Evolutionary conservation across 2,888 invertebrate species (phyloP), one percentile per base, ranked within the genome.

Genomic region (Aphidius colemani): DNA sequence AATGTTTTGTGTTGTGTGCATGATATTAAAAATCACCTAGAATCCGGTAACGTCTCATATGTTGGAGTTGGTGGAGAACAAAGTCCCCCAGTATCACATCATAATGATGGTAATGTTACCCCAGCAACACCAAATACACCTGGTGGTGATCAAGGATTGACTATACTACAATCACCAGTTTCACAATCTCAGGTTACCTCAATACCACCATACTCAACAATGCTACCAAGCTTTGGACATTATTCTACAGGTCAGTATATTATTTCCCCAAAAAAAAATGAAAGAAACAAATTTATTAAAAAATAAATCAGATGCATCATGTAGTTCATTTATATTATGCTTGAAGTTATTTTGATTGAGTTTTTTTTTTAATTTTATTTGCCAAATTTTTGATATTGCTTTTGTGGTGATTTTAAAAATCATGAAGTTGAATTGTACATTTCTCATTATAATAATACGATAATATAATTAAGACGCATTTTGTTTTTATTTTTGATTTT

Each of bases 161-260:
- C 84, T 74, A 86, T 89, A 68, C 84, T 90, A 69, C 88, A 89
- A 77, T 86, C 89, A 53, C 86, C 86, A 71, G 85, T 84, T 69
- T 84, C 83, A 74, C 82, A 84, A 74, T 75, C 79, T 71, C 80
- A 80, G 73, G 78, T 81, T 74, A 79, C 80, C 67, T 77, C 82
- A 65, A 83, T 85, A 70, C 85, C 86, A 68, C 86, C 86, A 72
- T 87, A 88, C 75, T 85, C 88, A 66, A 85, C 88, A 73, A 87
- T 88, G 86, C 84, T 89, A 73, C 89, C 89, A 68, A 88, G 88
- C 84, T 89, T 89, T 80, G 88, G 88, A 83, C 86, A 86, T 73
- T 90, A 89, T 79, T 85, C 89, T 66, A 84, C 89, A 87, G 89
- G 89, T 86, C 83, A 85, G 85, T 85, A 77, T 30, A 5, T 44